These are phyloP conservation scores for Microtus oregoni DNA, from an alignment of 2,113 vertebrate species.

Conservation along the genomic window DNA sequence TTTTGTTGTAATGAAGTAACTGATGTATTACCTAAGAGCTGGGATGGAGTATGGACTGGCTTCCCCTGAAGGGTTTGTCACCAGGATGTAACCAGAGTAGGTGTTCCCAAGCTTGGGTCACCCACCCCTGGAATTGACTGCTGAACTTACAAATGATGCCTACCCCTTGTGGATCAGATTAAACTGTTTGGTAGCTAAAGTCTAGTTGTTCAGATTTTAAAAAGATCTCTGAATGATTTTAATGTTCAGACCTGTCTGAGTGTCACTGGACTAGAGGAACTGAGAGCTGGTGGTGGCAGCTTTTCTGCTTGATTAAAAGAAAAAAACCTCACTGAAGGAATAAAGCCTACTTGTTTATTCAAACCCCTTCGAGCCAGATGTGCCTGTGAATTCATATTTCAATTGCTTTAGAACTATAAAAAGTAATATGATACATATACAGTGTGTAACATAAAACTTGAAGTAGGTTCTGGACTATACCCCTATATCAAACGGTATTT, in stretches of 20 bases:
- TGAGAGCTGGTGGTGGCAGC: neutral
- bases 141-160: neutral
- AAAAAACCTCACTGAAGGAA: neutral
- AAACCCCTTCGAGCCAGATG: neutral
- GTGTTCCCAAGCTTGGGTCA: neutral
- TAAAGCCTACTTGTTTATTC: constrained; percentile 21
- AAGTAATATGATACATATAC: neutral
- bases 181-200: neutral
- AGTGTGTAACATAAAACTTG: neutral
- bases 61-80: neutral
- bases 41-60: neutral
- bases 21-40: neutral
- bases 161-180: neutral
- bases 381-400: constrained; percentile 35
- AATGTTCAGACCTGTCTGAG: neutral
- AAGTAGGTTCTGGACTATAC: neutral
- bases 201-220: neutral
- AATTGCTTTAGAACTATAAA: neutral
- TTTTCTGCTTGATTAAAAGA: constrained; percentile 43
- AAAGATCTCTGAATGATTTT: neutral
- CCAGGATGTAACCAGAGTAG: neutral
- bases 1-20: neutral
- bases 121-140: neutral
- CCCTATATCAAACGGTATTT: neutral
- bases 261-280: constrained; percentile 11